Conservation (phyloP, 1,140 invertebrate species). For the Papilio xuthus region DNA sequence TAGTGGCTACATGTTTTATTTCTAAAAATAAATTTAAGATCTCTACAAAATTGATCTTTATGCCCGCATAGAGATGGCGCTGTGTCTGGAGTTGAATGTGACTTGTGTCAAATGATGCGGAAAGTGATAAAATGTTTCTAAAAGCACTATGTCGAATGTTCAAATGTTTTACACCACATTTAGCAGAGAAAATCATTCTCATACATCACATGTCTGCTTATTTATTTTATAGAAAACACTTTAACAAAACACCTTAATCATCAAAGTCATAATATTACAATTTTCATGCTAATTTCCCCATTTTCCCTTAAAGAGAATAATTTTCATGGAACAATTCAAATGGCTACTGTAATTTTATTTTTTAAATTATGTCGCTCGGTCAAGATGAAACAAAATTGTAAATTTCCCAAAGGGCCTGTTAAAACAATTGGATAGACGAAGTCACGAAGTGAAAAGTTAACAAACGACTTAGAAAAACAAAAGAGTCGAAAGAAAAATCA, state of each 20-base stretch:
- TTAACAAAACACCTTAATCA: not conserved
- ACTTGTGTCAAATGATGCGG: conserved; percentile 27
- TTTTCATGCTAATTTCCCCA: not conserved
- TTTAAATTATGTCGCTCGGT: conserved; percentile 7
- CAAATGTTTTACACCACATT: conserved; percentile 27
- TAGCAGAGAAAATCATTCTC: not conserved
- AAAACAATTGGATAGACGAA: conserved; percentile 8
- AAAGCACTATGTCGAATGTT: conserved; percentile 24
- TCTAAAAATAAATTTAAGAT: not conserved
- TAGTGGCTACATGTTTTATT: not conserved
- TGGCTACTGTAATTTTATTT: conserved; percentile 1
- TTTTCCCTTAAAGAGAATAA: not conserved
- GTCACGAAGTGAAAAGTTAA: conserved; percentile 7
- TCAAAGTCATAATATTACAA: not conserved
- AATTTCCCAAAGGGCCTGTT: conserved; percentile 7
- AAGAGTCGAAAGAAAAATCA: not conserved
- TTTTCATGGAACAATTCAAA: not conserved
- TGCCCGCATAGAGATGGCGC: conserved; percentile 3
- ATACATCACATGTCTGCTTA: not conserved
- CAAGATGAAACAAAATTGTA: conserved; percentile 5
- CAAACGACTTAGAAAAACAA: not conserved
- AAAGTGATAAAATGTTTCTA: conserved; percentile 32
- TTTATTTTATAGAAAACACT: not conserved
- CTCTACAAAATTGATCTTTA: not conserved
- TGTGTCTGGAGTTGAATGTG: not conserved